A percentile compares a stretch with the other conserved stretches of the same genome.
phyloP scores from a whole-genome alignment of 1,140 invertebrate genomes.

The Sarcophaga bullata region DNA sequence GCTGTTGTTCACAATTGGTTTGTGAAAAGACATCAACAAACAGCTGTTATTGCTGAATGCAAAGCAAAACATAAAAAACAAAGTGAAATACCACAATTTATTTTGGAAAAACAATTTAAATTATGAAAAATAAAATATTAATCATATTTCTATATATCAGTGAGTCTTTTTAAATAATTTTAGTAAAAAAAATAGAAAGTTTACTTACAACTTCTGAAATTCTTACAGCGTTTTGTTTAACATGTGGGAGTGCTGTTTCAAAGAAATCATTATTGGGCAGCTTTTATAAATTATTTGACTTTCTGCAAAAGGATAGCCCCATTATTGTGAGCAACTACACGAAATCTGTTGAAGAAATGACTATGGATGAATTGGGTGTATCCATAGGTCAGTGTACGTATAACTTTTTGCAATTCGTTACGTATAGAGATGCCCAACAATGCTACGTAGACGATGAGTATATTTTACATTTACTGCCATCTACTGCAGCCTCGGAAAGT shows the following conservation, averaged over 20 bases:
- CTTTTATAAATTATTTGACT: constrained; percentile 16
- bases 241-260: not conserved
- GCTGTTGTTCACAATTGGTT: no score
- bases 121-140: constrained; percentile 21
- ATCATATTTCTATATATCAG: not conserved
- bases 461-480: constrained; percentile 53
- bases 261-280: constrained; percentile 1
- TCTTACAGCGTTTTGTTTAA: not conserved
- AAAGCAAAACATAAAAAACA: not conserved
- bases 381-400: constrained; percentile 53
- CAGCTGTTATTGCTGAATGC: not conserved
- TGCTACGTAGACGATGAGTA: constrained; percentile 54
- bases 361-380: constrained; percentile 46
- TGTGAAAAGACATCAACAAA: no score
- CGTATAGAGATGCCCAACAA: constrained; percentile 12
- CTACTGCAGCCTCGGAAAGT: constrained; percentile 23
- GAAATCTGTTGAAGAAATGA: constrained; percentile 41
- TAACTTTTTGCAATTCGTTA: constrained; percentile 45
- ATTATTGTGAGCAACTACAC: constrained; percentile 26
- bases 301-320: constrained; percentile 27
- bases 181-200: not conserved
- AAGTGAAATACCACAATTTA: not conserved
- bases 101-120: not conserved
- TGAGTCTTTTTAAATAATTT: not conserved
- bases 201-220: not conserved